Evolutionary conservation across 2,113 vertebrate species (phyloP).

Genomic region (Amazona vittata): DNA sequence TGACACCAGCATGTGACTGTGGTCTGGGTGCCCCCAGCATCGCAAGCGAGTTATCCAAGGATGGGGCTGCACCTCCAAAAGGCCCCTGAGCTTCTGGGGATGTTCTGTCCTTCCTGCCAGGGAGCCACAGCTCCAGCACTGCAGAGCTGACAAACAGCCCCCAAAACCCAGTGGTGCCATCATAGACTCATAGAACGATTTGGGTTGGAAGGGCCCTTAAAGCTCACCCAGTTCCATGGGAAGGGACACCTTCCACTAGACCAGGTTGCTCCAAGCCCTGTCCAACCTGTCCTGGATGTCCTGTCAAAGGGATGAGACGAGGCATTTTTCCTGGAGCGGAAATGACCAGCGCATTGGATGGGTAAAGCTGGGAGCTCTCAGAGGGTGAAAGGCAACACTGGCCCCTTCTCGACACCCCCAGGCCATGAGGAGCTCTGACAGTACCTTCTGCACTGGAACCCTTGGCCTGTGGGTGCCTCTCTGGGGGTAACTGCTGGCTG

Average conservation of each 20-base stretch:
- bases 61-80: not conserved
- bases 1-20: not conserved
- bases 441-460: rapidly evolving
- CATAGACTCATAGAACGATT: not conserved
- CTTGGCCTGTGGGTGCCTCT: rapidly evolving
- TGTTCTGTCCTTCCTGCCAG: not conserved
- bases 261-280: not conserved
- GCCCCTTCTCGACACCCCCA: rapidly evolving
- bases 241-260: not conserved
- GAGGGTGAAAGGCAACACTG: not conserved
- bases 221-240: not conserved
- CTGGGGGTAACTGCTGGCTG: rapidly evolving
- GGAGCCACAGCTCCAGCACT: not conserved
- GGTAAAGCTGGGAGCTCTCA: not conserved
- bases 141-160: not conserved
- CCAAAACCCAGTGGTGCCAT: rapidly evolving
- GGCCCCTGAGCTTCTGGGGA: not conserved
- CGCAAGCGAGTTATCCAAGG: not conserved
- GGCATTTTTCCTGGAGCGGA: not conserved
- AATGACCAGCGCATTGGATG: rapidly evolving
- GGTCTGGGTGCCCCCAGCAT: not conserved
- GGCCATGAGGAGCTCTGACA: not conserved
- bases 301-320: not conserved
- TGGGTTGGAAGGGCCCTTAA: not conserved
- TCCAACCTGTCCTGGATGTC: not conserved